Percentiles rank a stretch among this genome's conserved stretches.
Conservation (phyloP, 2,113 vertebrate genomes). For the Scytalopus superciliaris region DNA sequence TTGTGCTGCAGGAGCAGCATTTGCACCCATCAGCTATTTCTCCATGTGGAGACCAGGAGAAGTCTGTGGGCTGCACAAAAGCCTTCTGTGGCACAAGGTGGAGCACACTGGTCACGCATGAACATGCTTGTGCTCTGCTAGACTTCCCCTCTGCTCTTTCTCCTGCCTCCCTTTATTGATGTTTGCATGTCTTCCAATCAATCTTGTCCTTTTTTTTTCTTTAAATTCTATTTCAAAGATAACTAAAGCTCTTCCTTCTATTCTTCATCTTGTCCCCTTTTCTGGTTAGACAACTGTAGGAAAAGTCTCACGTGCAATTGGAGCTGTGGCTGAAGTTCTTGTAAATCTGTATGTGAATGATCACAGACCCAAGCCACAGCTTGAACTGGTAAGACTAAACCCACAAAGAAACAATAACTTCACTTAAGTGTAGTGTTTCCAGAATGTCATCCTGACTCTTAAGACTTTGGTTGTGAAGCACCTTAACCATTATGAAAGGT, state of each 20-base stretch:
- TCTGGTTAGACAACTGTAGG: constrained; percentile 88
- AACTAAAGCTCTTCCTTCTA: constrained; percentile 35
- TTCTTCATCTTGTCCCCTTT: constrained; percentile 54
- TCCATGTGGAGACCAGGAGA: background rate
- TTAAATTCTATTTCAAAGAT: background rate
- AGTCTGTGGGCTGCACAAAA: background rate
- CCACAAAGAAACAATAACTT: background rate
- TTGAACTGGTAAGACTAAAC: constrained; percentile 85
- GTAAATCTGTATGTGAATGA: constrained; percentile 95
- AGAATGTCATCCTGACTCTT: background rate
- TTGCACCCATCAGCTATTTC: background rate
- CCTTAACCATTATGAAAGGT: background rate
- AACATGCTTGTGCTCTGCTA: background rate
- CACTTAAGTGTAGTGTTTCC: background rate
- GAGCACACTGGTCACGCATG: background rate
- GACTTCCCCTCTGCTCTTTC: background rate
- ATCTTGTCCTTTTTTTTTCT: background rate
- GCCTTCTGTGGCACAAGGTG: background rate
- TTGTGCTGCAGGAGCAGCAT: background rate
- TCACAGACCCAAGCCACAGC: constrained; percentile 86
- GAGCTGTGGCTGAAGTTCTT: constrained; percentile 91
- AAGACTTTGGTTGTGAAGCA: background rate
- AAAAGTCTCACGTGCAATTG: constrained; percentile 88
- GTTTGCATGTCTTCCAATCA: background rate
- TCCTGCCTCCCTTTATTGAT: background rate